phyloP scores from a whole-genome alignment of 2,797 vertebrate species.

The Furcifer pardalis region DNA sequence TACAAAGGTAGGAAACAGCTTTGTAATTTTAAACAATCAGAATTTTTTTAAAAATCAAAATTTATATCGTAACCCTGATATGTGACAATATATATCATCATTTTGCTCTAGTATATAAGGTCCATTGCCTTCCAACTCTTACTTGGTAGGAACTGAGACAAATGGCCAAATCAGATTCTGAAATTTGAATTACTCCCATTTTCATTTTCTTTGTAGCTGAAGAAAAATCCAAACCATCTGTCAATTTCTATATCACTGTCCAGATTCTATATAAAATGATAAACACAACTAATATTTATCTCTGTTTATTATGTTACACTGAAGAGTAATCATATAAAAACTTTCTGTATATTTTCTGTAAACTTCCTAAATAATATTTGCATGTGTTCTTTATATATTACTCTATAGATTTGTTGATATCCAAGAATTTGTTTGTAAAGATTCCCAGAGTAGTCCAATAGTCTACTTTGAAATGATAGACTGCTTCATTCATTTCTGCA shows the following conservation, averaged over 20 bases:
- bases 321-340: background rate
- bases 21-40: background rate
- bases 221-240: background rate
- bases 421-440: background rate
- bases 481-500: background rate
- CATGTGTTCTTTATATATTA: background rate
- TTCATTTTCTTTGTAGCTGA: background rate
- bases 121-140: background rate
- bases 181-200: background rate
- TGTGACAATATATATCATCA: background rate
- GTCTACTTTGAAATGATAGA: background rate
- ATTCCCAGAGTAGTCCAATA: background rate
- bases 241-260: background rate
- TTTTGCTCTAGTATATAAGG: background rate
- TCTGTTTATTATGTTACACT: background rate
- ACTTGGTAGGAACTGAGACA: background rate
- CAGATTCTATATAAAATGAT: too few species aligned
- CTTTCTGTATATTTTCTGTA: background rate
- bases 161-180: background rate
- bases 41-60: background rate
- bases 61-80: background rate
- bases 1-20: constrained; percentile 68
- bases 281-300: background rate
- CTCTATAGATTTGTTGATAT: background rate
- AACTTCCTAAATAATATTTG: background rate